Percentiles rank a stretch among this genome's conserved stretches.
Evolutionary conservation across 2,113 vertebrate species (phyloP).

Genomic region (Circaetus cinerascens): DNA sequence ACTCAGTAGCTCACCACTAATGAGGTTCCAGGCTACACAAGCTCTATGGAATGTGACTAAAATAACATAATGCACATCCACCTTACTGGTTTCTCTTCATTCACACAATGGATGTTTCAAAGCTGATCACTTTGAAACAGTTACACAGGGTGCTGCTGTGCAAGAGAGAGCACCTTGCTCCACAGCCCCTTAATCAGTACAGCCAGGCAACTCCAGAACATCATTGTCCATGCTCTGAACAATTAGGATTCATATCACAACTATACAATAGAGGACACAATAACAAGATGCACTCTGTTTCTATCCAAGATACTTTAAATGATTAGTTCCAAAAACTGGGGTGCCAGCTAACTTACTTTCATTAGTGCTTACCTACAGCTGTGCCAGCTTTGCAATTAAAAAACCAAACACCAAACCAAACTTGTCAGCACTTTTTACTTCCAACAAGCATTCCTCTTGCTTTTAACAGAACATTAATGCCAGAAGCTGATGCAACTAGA

Average conservation of each 20-base stretch:
- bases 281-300: neutral
- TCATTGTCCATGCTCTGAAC: neutral
- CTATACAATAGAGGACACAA: neutral
- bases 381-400: slow-evolving; percentile 23
- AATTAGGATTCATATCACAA: neutral
- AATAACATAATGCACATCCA: neutral
- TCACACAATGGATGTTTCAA: neutral
- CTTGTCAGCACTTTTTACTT: neutral
- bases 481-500: slow-evolving; percentile 16
- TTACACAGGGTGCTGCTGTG: neutral
- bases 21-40: neutral
- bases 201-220: neutral
- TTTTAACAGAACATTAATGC: neutral
- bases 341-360: neutral
- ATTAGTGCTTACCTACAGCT: neutral
- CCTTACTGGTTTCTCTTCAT: neutral
- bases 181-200: neutral
- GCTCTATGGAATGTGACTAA: neutral
- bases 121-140: neutral
- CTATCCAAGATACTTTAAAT: neutral
- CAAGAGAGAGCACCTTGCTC: neutral
- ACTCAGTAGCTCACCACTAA: neutral
- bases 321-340: neutral
- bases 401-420: neutral
- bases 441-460: neutral